A percentile compares a stretch with the other conserved stretches of the same genome.
Evolutionary conservation across 2,888 invertebrate genomes (phyloP).

Genomic region (Drosophila robusta): DNA sequence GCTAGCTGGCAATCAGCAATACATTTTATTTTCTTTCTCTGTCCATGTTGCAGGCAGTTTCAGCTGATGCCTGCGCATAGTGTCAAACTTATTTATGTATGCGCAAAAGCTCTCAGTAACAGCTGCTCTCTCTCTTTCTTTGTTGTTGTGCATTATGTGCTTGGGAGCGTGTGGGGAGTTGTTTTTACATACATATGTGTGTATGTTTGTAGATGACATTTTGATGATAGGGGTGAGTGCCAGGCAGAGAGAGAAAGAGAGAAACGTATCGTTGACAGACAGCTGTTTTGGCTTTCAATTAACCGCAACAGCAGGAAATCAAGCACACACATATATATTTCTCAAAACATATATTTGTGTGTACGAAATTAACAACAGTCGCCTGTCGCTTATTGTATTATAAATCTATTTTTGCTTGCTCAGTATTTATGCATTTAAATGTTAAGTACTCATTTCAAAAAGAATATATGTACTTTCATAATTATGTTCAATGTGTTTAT

Average conservation of each 20-base stretch:
- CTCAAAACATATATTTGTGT: constrained; percentile 10
- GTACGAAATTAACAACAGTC: constrained; percentile 12
- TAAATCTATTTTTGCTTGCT: constrained; percentile 29
- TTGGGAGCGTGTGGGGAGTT: constrained; percentile 54
- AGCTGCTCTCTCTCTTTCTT: constrained; percentile 35
- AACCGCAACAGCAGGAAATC: constrained; percentile 64
- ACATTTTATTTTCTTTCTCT: constrained; percentile 14
- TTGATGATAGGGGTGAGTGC: constrained; percentile 38
- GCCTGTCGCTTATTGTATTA: constrained; percentile 21
- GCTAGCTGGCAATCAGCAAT: constrained; percentile 36
- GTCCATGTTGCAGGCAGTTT: constrained; percentile 5
- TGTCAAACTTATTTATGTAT: neutral
- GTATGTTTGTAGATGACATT: constrained; percentile 57
- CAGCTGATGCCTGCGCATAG: constrained; percentile 1
- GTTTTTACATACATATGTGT: constrained; percentile 24
- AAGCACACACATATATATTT: constrained; percentile 8
- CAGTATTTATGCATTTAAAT: constrained; percentile 20
- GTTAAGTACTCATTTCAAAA: neutral
- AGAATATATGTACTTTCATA: too few species aligned
- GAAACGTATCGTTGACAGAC: constrained; percentile 54
- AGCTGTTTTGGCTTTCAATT: constrained; percentile 71
- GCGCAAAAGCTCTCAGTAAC: constrained; percentile 20
- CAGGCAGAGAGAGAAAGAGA: constrained; percentile 18
- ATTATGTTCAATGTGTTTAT: too few species aligned
- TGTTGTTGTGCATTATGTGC: constrained; percentile 15